Base-by-base conservation (phyloP, 2,797 vertebrate genomes). In the Eulemur albifrons region DNA sequence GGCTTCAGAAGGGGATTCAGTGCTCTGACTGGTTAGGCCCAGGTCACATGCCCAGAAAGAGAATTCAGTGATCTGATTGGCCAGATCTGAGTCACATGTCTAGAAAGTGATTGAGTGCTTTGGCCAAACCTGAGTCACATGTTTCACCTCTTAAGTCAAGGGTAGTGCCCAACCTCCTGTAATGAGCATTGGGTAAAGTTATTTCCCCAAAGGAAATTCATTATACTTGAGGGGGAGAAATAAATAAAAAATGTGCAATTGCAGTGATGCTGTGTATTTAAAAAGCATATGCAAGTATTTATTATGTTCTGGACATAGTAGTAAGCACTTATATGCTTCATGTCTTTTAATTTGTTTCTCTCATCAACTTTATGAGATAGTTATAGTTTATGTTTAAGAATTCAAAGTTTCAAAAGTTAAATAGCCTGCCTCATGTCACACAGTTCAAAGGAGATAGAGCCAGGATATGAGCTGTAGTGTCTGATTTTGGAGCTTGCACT, bases 331-430 rank as follows among this genome's bases (percentile, higher is more conserved):
- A 30, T 0, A 61, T 50, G 15, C 25, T 82, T 88, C 10, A 83
- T 8, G 1, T 81, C 40, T 59, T 88, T 85, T 67, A 23, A n/a
- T 86, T 88, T 73, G 38, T 91, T 93, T 92, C 57, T 95, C 32
- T 90, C 10, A 89, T 73, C 40, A 88, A 67, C 11, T 88, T 61
- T 90, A 48, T 90, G n/a, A 70, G 40, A 48, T 81, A 27, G 38
- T 82, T 83, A 88, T 0, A 50, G 10, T 93, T 91, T 48, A 35
- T 89, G 87, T 32, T 95, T 84, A 94, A 52, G 5, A 93, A 93
- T 25, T 69, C 57, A 94, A 69, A 69, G n/a, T 96, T 96, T 95
- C 30, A 85, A 57, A 83, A 97, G 59, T 65, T 70, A 73, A 73
- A 27, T 54, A 69, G 35, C 14, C 23, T 40, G 23, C 4, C 38